Evolutionary conservation across 2,797 vertebrate genomes (phyloP).

Genomic region (Sebastes kiyomatsui): DNA sequence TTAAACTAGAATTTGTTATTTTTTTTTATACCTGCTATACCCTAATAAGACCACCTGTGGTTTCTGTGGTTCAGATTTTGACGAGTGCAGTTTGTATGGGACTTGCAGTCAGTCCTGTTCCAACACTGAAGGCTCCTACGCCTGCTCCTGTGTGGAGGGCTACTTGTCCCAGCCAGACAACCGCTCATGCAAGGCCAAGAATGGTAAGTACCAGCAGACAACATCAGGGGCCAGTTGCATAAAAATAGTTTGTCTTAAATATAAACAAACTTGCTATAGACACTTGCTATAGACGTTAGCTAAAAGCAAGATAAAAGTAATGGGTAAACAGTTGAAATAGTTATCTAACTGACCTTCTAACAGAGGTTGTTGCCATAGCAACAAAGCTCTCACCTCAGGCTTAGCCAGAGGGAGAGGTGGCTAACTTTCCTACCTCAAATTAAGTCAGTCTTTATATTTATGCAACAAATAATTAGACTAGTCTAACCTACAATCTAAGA

Average conservation of each 20-base stretch:
- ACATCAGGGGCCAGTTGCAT: background rate
- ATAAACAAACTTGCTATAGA: too few relatives aligned
- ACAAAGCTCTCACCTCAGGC: too few relatives aligned
- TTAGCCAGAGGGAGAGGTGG: too few relatives aligned
- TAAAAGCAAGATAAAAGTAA: background rate
- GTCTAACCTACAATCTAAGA: background rate
- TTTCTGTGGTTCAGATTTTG: conserved; percentile 86
- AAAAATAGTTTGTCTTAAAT: too few relatives aligned
- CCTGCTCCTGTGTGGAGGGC: conserved; percentile 95
- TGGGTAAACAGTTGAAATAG: background rate
- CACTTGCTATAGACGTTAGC: background rate
- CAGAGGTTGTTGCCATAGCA: too few relatives aligned
- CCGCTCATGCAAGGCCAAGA: conserved; percentile 98
- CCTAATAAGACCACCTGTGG: conserved; percentile 15
- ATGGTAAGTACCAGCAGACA: conserved; percentile 78
- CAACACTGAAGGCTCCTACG: conserved; percentile 91
- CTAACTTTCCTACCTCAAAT: too few relatives aligned
- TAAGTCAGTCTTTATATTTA: too few relatives aligned
- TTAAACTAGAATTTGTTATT: background rate
- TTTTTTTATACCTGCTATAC: background rate
- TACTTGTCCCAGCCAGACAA: conserved; percentile 95
- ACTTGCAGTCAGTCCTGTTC: conserved; percentile 96
- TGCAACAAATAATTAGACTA: too few relatives aligned
- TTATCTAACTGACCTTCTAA: too few relatives aligned
- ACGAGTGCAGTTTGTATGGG: conserved; percentile 93